phyloP scores from a whole-genome alignment of 2,888 invertebrate genomes.

The Watsonalla cultraria region DNA sequence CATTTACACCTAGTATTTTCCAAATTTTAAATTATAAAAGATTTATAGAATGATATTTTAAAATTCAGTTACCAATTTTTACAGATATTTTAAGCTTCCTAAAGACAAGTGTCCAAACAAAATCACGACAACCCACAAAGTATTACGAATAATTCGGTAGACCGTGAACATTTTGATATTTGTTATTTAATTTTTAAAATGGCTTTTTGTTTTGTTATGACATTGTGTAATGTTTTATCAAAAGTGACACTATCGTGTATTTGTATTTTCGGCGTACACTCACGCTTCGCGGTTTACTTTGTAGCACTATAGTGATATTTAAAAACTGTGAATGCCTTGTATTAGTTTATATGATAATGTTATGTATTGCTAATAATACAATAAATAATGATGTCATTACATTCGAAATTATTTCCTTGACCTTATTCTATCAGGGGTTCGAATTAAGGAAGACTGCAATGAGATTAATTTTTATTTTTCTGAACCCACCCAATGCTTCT shows the following conservation, averaged over 20 bases:
- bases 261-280: slow-evolving; percentile 8
- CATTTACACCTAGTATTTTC: not conserved
- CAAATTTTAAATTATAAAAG: not conserved
- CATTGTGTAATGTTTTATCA: slow-evolving; percentile 1
- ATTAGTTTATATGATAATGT: slow-evolving; percentile 44
- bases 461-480: not conserved
- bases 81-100: not conserved
- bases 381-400: slow-evolving; percentile 30
- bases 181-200: slow-evolving; percentile 2
- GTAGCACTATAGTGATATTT: slow-evolving; percentile 33
- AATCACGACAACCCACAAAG: not conserved
- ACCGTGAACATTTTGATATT: slow-evolving; percentile 4
- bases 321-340: slow-evolving; percentile 46
- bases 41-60: not conserved
- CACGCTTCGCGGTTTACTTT: slow-evolving; percentile 7
- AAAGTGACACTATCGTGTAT: slow-evolving; percentile 2
- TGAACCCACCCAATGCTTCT: too few species aligned
- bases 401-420: slow-evolving; percentile 4
- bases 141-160: not conserved
- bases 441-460: too few species aligned
- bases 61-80: not conserved
- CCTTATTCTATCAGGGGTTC: too few species aligned
- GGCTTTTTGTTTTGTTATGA: slow-evolving; percentile 2
- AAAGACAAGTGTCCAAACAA: not conserved
- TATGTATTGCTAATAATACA: slow-evolving; percentile 45